phyloP scores from a whole-genome alignment of 2,888 invertebrate genomes.

The Ectropis crepuscularia region DNA sequence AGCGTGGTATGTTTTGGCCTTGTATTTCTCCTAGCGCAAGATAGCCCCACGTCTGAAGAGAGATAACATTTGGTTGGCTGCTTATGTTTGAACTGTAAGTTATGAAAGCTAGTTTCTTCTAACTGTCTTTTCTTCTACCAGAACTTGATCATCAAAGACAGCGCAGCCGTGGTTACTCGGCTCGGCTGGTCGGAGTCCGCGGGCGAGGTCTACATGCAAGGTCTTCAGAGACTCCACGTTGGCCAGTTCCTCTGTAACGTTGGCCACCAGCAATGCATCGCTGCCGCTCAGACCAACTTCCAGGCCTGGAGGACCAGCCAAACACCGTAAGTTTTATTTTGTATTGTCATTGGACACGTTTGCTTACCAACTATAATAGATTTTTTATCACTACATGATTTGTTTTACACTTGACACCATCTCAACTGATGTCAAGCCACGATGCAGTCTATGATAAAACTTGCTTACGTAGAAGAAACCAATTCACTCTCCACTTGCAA shows the following conservation, averaged over 20 bases:
- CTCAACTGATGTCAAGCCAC: too few relatives aligned
- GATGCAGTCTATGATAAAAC: too few relatives aligned
- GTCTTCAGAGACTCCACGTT: conserved; percentile 81
- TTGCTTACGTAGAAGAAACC: too few relatives aligned
- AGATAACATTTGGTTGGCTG: too few relatives aligned
- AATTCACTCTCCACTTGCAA: too few relatives aligned
- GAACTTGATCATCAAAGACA: conserved; percentile 71
- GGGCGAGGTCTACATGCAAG: conserved; percentile 77
- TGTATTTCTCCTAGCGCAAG: too few relatives aligned
- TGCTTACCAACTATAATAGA: neutral
- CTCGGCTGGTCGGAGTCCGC: conserved; percentile 78
- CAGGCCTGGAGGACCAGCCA: conserved; percentile 62
- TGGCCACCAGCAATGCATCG: conserved; percentile 69
- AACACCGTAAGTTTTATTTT: neutral
- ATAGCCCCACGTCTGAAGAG: too few relatives aligned
- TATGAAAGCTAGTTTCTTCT: too few relatives aligned
- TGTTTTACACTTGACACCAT: too few relatives aligned
- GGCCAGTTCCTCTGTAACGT: conserved; percentile 84
- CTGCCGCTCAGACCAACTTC: conserved; percentile 68
- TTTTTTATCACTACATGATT: too few relatives aligned
- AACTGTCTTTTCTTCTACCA: conserved; percentile 41
- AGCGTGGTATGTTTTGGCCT: too few relatives aligned
- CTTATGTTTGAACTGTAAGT: too few relatives aligned
- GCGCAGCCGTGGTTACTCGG: conserved; percentile 73
- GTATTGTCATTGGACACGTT: neutral